Evolutionary conservation across 2,113 vertebrate species (phyloP), one percentile per base, ranked within the genome.

Genomic region (Lepidothrix coronata): DNA sequence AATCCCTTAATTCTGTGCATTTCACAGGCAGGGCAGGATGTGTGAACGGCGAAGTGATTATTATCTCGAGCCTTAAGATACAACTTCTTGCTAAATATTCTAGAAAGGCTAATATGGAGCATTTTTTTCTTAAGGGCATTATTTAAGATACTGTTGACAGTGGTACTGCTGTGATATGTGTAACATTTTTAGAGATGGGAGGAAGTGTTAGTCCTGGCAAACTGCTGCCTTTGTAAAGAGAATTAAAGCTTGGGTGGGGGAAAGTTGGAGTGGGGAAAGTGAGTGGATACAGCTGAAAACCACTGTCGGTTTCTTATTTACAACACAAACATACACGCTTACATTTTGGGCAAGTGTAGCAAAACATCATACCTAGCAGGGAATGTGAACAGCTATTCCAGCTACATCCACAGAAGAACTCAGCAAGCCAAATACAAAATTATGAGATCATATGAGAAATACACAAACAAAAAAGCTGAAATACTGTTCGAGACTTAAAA

Each of bases 301-400:
- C 43, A 31, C 55, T 48, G 52, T 27, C 31, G 1, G 1, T 12
- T 51, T 91, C 62, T 44, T 61, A 43, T 59, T 88, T 76, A 57
- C 35, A 76, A 35, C 30, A 39, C 58, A 85, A 85, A 71, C 2
- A 6, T 8, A 39, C 8, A 8, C 0, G 0, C 4, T 63, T 43
- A 41, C 0, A 0, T 54, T 78, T 82, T 59, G 5, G 1, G 30
- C 33, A 43, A 67, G 25, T 2, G 5, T 9, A 51, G 52, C 39
- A 67, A 70, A 82, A 46, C 44, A 58, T 18, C n/a, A 25, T 44
- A 58, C 11, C 54, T 76, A 57, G 30, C 76, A 81, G 84, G 15
- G 19, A 70, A n/a, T 3, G 23, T 5, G 3, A 30, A 21, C 48
- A 46, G 65, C 55, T 74, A 1, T 59, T 59, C 4, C 41, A 48